Evolutionary conservation across 2,113 vertebrate species (phyloP).

Genomic region (Muntiacus reevesi): DNA sequence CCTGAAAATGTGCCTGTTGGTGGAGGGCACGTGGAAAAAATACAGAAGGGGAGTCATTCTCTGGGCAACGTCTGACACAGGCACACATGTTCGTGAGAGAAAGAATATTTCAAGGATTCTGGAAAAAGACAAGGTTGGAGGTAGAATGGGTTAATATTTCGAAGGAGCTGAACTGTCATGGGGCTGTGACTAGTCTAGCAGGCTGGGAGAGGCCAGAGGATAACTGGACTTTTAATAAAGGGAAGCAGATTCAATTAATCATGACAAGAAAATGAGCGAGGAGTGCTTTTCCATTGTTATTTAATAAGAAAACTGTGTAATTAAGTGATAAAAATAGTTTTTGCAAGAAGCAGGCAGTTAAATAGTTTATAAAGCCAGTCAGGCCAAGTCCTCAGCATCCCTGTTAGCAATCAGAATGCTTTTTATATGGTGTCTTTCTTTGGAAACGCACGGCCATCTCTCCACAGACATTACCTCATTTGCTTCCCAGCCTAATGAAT

Average conservation of each 20-base stretch:
- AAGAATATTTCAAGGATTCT: background rate
- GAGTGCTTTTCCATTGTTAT: slow-evolving; percentile 73
- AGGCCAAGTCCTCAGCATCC: slow-evolving; percentile 67
- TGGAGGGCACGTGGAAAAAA: background rate
- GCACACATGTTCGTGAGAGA: background rate
- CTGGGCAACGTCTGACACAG: background rate
- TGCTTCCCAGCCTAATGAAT: slow-evolving; percentile 64
- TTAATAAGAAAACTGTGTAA: slow-evolving; percentile 75
- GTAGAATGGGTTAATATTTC: slow-evolving; percentile 70
- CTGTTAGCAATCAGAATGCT: slow-evolving; percentile 76
- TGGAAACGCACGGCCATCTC: slow-evolving; percentile 67
- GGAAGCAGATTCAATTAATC: slow-evolving; percentile 81
- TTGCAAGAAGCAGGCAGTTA: slow-evolving; percentile 74
- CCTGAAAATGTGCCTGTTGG: background rate
- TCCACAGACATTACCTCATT: slow-evolving; percentile 77
- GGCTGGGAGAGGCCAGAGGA: slow-evolving; percentile 70
- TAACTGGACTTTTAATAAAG: slow-evolving; percentile 78
- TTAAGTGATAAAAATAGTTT: slow-evolving; percentile 79
- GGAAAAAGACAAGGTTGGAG: background rate
- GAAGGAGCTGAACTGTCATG: slow-evolving; percentile 44
- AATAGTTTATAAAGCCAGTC: slow-evolving; percentile 73
- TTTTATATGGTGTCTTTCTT: slow-evolving; percentile 78
- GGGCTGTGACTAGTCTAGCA: slow-evolving; percentile 60
- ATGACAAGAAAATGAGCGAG: slow-evolving; percentile 80
- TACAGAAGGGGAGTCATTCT: background rate